Evolutionary conservation across 2,888 invertebrate genomes (phyloP), one percentile per base, ranked within the genome.

Genomic region (Elysia crispata): DNA sequence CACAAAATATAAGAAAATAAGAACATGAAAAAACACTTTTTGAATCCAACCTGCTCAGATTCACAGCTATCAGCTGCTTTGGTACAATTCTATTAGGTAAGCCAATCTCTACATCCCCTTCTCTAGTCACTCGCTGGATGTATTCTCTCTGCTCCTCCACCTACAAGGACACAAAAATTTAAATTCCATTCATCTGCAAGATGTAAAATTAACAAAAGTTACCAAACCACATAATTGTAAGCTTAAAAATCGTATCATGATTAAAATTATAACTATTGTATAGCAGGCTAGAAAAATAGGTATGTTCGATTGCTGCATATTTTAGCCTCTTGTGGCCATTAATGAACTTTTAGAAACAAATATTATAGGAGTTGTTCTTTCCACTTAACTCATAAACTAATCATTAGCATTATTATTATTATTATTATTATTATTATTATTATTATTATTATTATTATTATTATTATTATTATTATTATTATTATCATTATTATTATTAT

Each of bases 131-230:
- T 81, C 87, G 87, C 82, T 88, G 87, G 23, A 87, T 86, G 82
- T 90, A 91, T 76, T 91, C 90, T 77, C 92, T 83, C 83, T 91
- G 86, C 25, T 89, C 88, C 66, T 91, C 90, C 54, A 91, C 89
- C 41, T 41, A 11, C 11, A 11, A 41, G 11, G 90, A 90, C 30
- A 70, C 25, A 30, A 31, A 41, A 30, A 8, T 30, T 18, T 28
- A 41, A 49, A 33, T n/a, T 8, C 1, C 13, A 0, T 23, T 28
- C 15, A 25, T 25, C 28, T 57, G 30, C 25, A 73, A 15, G 3
- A 30, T 23, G 20, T 15, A 23, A 33, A 41, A n/a, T 25, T 25
- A 28, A 20, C 8, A 8, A 8, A 72, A 30, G 20, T 50, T 13
- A 30, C 23, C n/a, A 20, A 15, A n/a, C n/a, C 1, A 15, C 13